Conservation (phyloP, 2,113 vertebrate genomes). For the Esox niger region DNA sequence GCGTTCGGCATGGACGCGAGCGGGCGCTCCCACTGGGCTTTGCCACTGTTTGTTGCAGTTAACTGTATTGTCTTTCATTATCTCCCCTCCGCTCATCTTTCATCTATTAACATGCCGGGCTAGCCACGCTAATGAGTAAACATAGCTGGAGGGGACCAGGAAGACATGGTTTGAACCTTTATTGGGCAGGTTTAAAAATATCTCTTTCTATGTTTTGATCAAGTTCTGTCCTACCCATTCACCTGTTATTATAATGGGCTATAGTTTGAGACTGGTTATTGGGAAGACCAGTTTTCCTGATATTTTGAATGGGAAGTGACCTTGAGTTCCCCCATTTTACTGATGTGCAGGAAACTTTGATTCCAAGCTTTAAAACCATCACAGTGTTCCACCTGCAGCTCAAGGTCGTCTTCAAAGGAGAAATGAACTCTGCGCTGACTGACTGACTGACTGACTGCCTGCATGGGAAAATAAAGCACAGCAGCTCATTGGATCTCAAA, state of each 20-base stretch:
- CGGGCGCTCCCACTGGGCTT: constrained; percentile 46
- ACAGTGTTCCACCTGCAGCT: constrained; percentile 38
- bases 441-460: constrained; percentile 10
- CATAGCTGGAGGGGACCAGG: constrained; percentile 56
- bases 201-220: constrained; percentile 28
- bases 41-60: constrained; percentile 48
- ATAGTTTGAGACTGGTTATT: constrained; percentile 30
- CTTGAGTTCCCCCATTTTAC: constrained; percentile 21
- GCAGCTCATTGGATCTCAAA: constrained; percentile 13
- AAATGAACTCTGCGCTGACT: constrained; percentile 35
- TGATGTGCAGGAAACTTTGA: constrained; percentile 44
- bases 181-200: neutral
- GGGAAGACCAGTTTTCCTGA: neutral
- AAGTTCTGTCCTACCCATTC: constrained; percentile 1
- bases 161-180: constrained; percentile 34
- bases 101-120: constrained; percentile 45
- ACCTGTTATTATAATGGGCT: constrained; percentile 30
- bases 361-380: constrained; percentile 51
- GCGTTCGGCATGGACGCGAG: constrained; percentile 21
- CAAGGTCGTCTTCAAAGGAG: constrained; percentile 58
- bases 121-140: constrained; percentile 60
- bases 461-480: constrained; percentile 24
- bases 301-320: constrained; percentile 30
- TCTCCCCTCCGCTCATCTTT: constrained; percentile 54
- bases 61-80: constrained; percentile 66